Base-by-base conservation (phyloP, 1,140 invertebrate genomes). In the Musca vetustissima region DNA sequence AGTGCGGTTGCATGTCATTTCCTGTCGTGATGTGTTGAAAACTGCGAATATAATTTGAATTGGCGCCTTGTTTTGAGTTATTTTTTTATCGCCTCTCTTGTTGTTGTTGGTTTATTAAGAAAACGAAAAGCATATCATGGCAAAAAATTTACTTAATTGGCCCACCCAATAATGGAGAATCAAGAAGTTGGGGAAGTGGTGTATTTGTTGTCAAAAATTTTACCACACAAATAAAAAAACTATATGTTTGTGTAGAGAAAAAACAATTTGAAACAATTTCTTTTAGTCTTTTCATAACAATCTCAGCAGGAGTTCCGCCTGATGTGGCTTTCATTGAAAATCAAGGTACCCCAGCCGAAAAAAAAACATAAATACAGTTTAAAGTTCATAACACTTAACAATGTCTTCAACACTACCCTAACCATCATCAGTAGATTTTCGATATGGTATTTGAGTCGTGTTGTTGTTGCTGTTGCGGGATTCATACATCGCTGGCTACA, bases 371-470 rank as follows among this genome's bases (percentile, higher is more conserved):
- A 57, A n/a, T 19, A 43, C 28, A 21, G 57, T 61, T 61, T 61
- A 61, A 61, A 61, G 57, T 61, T 61, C 57, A 61, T 61, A 61
- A 61, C 57, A 61, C 57, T 61, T 61, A 61, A 61, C 57, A 61
- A 61, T 61, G 57, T 61, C 57, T 61, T 61, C 57, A 61, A 61
- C 57, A 61, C 57, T 21, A 61, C 36, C 36, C 57, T 15, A 61
- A 61, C 57, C 32, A 61, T 32, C 57, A 61, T 61, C 57, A 61
- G 57, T 61, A 36, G 57, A 61, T 61, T 61, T 61, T 61, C n/a
- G 57, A 36, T 61, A 19, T 36, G n/a, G 4, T 19, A 36, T 61
- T 43, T 43, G 32, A 28, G 6, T 59, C n/a, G n/a, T 59, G 24
- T n/a, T 14, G 14, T n/a, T n/a, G 2, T 59, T 32, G 7, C n/a